A percentile compares a stretch with the other conserved stretches of the same genome.
Conservation (phyloP, 2,113 vertebrate species). For the Epinephelus lanceolatus region DNA sequence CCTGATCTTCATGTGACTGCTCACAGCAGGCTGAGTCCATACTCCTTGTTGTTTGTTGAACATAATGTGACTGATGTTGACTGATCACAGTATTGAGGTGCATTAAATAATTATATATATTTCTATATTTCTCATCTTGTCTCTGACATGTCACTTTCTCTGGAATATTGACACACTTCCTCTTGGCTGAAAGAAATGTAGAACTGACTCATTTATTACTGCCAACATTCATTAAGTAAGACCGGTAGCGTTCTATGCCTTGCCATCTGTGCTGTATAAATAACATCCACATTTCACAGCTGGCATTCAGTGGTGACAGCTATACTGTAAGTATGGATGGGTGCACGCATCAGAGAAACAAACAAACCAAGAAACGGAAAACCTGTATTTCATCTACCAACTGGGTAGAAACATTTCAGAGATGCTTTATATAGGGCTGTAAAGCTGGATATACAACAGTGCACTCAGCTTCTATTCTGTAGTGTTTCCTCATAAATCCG, state of each 20-base stretch:
- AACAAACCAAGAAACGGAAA: slow-evolving; percentile 36
- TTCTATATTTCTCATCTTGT: neutral
- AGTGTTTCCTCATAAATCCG: neutral
- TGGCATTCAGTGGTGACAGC: slow-evolving; percentile 43
- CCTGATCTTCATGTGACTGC: neutral
- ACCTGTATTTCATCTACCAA: slow-evolving; percentile 19
- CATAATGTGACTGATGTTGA: neutral
- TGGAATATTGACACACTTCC: slow-evolving; percentile 43
- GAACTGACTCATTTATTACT: slow-evolving; percentile 52
- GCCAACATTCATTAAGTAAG: slow-evolving; percentile 67
- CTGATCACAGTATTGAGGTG: neutral
- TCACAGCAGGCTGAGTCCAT: neutral
- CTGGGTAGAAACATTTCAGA: slow-evolving; percentile 4
- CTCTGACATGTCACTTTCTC: slow-evolving; percentile 2
- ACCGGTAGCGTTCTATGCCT: slow-evolving; percentile 22
- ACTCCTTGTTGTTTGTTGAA: neutral
- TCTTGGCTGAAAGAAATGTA: slow-evolving; percentile 45
- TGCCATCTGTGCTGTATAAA: slow-evolving; percentile 65
- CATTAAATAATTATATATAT: neutral
- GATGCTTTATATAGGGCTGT: neutral
- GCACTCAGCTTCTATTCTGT: neutral
- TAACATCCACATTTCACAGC: slow-evolving; percentile 63
- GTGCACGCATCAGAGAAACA: slow-evolving; percentile 43
- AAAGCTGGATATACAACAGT: neutral
- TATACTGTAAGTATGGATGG: slow-evolving; percentile 37